Evolutionary conservation across 2,113 vertebrate genomes (phyloP).

Genomic region (Mormyrus iriodes): DNA sequence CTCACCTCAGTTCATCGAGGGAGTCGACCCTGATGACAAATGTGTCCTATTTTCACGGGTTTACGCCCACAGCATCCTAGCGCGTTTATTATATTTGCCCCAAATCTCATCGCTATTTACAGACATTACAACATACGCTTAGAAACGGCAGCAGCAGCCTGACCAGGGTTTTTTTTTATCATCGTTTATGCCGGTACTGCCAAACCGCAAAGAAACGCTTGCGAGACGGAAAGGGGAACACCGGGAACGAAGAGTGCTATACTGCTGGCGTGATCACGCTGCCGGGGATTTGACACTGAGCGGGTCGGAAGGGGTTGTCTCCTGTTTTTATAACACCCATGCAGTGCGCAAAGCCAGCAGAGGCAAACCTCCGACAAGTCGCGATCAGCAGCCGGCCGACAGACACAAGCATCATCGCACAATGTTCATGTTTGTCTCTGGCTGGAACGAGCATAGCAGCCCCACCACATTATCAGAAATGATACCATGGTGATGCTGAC

Average conservation of each 20-base stretch:
- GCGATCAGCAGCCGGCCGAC: background rate
- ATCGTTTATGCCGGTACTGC: background rate
- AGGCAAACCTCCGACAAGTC: background rate
- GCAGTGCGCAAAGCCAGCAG: background rate
- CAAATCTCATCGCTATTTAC: background rate
- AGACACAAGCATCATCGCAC: background rate
- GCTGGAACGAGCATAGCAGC: background rate
- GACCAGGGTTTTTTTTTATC: background rate
- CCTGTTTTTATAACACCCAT: background rate
- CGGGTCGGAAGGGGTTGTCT: background rate
- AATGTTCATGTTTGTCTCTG: background rate
- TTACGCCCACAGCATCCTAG: background rate
- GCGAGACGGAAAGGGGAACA: background rate
- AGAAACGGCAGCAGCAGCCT: background rate
- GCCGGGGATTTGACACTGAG: background rate
- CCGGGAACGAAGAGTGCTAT: background rate
- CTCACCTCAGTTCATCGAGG: background rate
- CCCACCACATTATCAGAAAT: background rate
- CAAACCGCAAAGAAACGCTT: background rate
- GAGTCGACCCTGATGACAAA: background rate
- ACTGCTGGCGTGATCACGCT: background rate
- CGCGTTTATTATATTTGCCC: background rate
- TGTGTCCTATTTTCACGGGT: background rate
- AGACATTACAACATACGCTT: background rate
- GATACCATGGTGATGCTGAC: background rate